Conservation (phyloP, 2,888 invertebrate genomes). For the Pecten maximus region DNA sequence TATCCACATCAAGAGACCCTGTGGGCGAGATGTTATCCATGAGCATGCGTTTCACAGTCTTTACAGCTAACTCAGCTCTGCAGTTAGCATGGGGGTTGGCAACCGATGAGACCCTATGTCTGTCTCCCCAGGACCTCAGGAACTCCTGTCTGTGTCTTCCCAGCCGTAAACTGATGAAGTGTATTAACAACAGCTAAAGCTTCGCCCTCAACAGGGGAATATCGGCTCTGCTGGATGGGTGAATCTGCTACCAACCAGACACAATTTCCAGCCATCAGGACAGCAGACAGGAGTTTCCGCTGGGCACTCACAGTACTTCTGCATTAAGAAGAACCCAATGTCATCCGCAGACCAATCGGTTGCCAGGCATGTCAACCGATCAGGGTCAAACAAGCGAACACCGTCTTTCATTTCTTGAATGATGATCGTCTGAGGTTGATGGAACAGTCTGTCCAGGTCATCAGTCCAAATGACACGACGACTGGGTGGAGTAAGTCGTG, state of each 20-base stretch:
- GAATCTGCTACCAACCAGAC: too few species aligned
- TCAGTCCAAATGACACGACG: slow-evolving; percentile 36
- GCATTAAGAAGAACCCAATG: slow-evolving; percentile 60
- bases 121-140: slow-evolving; percentile 53
- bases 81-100: too few species aligned
- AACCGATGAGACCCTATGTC: too few species aligned
- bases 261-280: too few species aligned
- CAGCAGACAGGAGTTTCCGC: slow-evolving; percentile 55
- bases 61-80: too few species aligned
- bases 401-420: slow-evolving; percentile 49
- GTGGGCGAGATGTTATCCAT: too few species aligned
- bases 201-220: neutral
- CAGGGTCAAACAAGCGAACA: slow-evolving; percentile 56
- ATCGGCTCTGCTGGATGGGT: slow-evolving; percentile 45
- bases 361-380: slow-evolving; percentile 55
- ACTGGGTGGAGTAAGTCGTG: too few species aligned
- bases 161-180: slow-evolving; percentile 57
- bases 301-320: slow-evolving; percentile 58
- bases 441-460: slow-evolving; percentile 29
- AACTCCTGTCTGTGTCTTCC: slow-evolving; percentile 55
- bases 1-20: slow-evolving; percentile 54
- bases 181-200: slow-evolving; percentile 5
- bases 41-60: too few species aligned
- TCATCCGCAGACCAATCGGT: slow-evolving; percentile 60
- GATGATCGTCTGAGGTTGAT: neutral